Evolutionary conservation across 2,113 vertebrate species (phyloP), one percentile per base, ranked within the genome.

Genomic region (Dermatemys mawii): DNA sequence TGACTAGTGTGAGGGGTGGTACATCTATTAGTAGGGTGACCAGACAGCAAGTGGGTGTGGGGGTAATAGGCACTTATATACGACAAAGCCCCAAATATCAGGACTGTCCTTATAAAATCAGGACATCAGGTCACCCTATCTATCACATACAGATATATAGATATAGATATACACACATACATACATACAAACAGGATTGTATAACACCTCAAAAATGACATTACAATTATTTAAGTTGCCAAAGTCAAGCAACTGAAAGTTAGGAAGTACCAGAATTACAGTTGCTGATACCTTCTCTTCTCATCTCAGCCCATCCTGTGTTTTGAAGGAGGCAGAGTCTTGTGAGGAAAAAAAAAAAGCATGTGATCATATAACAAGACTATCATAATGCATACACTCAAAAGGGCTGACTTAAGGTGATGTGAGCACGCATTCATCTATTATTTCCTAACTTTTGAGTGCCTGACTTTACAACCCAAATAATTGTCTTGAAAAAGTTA

Each of bases 401-500:
- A 54, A 49, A 88, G 49, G 24, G 8, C 81, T 54, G 38, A 88
- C 84, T 93, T 95, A 55, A 94, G 86, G 84, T 94, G 81, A 80
- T 70, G 16, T 38, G 12, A 60, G 16, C 14, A 90, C 85, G 38
- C 17, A 19, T 91, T 75, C 21, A n/a, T 87, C 90, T 93, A 84
- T 78, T 81, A 91, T 93, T 89, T 94, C 87, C 75, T 49, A 89
- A 55, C 54, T 89, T 96, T 95, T 90, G 93, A 54, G 91, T 88
- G 88, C 90, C 90, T 92, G 29, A 92, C 17, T 92, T 91, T 51
- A 63, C 86, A 94, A 19, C 4, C 91, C 92, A 91, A 93, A 85
- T 84, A 93, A 26, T 86, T 10, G 6, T 79, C 90, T 44, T 55
- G 84, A 53, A 53, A 53, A 21, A 86, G 80, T 93, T 70, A 92